Evolutionary conservation across 2,797 vertebrate species (phyloP), one percentile per base, ranked within the genome.

Genomic region (Dipus sagitta): DNA sequence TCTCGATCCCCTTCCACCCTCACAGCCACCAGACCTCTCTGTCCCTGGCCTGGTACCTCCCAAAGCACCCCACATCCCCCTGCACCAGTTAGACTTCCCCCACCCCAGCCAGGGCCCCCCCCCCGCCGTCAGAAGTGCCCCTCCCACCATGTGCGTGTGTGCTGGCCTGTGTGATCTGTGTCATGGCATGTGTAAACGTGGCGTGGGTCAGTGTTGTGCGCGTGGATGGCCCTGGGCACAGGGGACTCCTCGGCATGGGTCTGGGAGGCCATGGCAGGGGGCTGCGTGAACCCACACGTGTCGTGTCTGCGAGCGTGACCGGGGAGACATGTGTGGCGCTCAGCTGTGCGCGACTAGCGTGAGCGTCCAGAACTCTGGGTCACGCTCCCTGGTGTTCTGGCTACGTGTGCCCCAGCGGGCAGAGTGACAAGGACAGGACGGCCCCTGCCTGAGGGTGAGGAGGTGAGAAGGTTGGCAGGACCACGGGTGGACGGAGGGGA

Each of bases 401-500:
- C 9, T 14, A 30, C 0, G 0, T 60, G 62, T 60, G 90, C 65
- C 74, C 52, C 1, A 4, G 32, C 1, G 21, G 92, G 67, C 54
- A 12, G 32, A 79, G 80, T 81, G 95, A 60, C 62, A 60, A 12
- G 64, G 72, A n/a, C 64, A 76, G 54, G 32, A 28, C 24, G 20
- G 52, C n/a, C 74, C 0, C 1, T 38, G 14, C n/a, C 78, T 24
- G 71, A 65, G 38, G 68, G n/a, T 26, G 2, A 88, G 75, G 32
- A 82, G 64, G 54, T 8, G 3, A 65, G 77, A 28, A 28, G 26
- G 26, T 74, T 88, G 26, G 12, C 38, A 77, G 17, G 30, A 42
- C n/a, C 0, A 0, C 17, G 71, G 30, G 24, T 3, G 1, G n/a
- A 52, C 86, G 3, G 0, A 54, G 21, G 32, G 75, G n/a, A n/a